phyloP scores from a whole-genome alignment of 2,888 invertebrate genomes.

The Odontocolon sp. region DNA sequence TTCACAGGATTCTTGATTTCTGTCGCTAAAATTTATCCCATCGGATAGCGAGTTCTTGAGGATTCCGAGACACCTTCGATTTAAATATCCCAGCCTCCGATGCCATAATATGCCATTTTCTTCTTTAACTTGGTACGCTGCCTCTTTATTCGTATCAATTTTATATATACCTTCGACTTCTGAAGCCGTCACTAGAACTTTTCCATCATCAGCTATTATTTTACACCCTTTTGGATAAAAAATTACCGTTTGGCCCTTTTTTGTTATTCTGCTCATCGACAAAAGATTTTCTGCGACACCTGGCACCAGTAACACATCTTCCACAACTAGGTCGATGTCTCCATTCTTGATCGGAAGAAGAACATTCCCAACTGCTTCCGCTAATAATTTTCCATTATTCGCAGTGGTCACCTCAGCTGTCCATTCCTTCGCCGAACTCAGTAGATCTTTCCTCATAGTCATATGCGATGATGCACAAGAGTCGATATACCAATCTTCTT shows the following conservation, averaged over 20 bases:
- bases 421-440: not conserved
- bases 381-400: slow-evolving; percentile 20
- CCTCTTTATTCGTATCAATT: slow-evolving; percentile 17
- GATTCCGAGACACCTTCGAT: not conserved
- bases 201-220: slow-evolving; percentile 45
- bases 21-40: slow-evolving; percentile 1
- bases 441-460: slow-evolving; percentile 28
- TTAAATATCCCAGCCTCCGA: slow-evolving; percentile 50
- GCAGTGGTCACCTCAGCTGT: slow-evolving; percentile 6
- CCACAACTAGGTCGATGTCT: slow-evolving; percentile 34
- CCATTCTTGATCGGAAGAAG: not conserved
- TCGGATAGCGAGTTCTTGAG: not conserved
- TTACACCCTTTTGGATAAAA: slow-evolving; percentile 56
- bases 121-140: slow-evolving; percentile 30
- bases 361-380: slow-evolving; percentile 3
- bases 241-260: slow-evolving; percentile 57
- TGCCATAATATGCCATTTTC: slow-evolving; percentile 35
- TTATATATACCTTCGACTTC: slow-evolving; percentile 47
- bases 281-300: slow-evolving; percentile 62
- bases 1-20: not conserved
- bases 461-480: slow-evolving; percentile 49
- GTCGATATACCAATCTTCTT: slow-evolving; percentile 43
- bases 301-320: slow-evolving; percentile 63
- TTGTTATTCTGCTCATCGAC: slow-evolving; percentile 61
- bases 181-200: slow-evolving; percentile 6